Conservation (phyloP, 2,888 invertebrate species). For the Synanthedon myopaeformis region DNA sequence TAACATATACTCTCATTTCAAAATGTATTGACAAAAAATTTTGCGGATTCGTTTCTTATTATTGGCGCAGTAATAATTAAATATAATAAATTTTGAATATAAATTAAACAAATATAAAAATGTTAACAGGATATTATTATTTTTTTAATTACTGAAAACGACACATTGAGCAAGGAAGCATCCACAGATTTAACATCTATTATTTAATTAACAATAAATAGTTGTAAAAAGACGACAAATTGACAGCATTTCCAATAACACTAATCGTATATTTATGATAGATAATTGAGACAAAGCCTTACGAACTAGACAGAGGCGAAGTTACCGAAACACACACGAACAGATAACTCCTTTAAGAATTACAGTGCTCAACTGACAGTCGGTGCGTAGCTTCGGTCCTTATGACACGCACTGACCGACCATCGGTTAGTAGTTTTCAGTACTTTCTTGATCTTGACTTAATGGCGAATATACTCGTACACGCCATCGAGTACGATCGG, state of each 20-base stretch:
- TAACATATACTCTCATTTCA: too few species aligned
- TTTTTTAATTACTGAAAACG: slow-evolving; percentile 6
- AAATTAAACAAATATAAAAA: neutral
- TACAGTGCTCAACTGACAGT: too few species aligned
- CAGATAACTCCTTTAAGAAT: neutral
- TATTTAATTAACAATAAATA: slow-evolving; percentile 43
- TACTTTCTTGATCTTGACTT: too few species aligned
- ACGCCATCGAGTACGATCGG: too few species aligned
- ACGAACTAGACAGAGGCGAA: slow-evolving; percentile 5
- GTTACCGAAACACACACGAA: neutral
- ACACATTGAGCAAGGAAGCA: slow-evolving; percentile 36
- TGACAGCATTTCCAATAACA: slow-evolving; percentile 59
- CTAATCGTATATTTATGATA: slow-evolving; percentile 49
- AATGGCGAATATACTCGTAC: too few species aligned
- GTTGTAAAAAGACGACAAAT: slow-evolving; percentile 57
- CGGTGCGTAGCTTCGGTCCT: too few species aligned
- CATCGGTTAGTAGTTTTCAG: too few species aligned
- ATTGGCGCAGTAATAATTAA: too few species aligned
- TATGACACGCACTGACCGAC: too few species aligned
- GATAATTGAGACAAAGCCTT: slow-evolving; percentile 57
- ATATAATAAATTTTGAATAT: neutral
- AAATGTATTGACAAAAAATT: too few species aligned
- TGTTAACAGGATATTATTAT: neutral
- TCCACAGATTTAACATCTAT: slow-evolving; percentile 24
- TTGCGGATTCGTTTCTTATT: too few species aligned